These are phyloP conservation scores for Egretta garzetta DNA, from an alignment of 2,113 vertebrate genomes.

Conservation along the genomic window DNA sequence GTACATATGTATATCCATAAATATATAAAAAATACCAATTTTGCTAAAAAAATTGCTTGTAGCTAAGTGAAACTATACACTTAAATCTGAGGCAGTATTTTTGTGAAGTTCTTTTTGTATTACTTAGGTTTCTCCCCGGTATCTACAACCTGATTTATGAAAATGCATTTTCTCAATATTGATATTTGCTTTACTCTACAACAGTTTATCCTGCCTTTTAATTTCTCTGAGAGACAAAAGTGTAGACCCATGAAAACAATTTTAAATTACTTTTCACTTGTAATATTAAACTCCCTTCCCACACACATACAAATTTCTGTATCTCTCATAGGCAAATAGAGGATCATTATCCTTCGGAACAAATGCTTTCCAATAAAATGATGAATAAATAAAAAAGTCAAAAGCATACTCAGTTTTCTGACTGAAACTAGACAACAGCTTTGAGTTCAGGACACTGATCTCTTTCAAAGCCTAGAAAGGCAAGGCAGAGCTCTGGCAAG, in stretches of 20 bases:
- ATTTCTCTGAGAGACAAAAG: neutral
- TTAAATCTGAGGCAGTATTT: neutral
- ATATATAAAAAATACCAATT: neutral
- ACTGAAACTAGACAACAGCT: neutral
- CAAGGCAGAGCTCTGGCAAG: neutral
- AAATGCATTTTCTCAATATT: neutral
- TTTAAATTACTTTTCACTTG: neutral
- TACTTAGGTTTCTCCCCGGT: neutral
- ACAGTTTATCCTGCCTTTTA: neutral
- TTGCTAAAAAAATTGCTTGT: neutral
- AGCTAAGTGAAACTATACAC: neutral
- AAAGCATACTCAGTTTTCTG: neutral
- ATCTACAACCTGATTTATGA: neutral
- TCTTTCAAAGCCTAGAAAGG: neutral
- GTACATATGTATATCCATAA: neutral
- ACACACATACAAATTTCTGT: neutral
- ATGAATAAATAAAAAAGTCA: neutral
- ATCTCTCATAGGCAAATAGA: neutral
- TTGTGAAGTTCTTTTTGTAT: neutral
- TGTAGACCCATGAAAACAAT: neutral
- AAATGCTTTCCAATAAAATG: neutral
- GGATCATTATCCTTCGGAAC: neutral
- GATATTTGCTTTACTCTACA: neutral
- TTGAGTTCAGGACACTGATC: neutral
- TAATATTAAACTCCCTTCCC: neutral